Conservation (phyloP, 2,888 invertebrate species). For the Peribatodes rhomboidaria region DNA sequence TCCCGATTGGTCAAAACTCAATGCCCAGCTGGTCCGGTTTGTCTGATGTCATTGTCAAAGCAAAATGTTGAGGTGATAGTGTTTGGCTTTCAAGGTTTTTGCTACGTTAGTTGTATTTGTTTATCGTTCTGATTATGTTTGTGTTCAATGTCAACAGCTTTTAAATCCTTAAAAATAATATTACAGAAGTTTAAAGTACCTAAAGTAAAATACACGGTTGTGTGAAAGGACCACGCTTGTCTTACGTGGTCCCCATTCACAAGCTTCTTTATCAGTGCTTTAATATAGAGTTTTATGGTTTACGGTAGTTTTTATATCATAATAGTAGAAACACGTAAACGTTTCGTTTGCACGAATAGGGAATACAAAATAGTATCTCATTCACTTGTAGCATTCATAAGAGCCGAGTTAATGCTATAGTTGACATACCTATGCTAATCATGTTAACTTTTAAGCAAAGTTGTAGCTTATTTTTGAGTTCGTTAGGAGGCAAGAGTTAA, state of each 20-base stretch:
- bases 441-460: constrained; percentile 13
- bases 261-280: background rate
- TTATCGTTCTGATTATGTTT: constrained; percentile 19
- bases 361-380: constrained; percentile 50
- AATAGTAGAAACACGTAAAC: constrained; percentile 28
- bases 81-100: constrained; percentile 41
- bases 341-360: constrained; percentile 22
- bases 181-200: background rate
- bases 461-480: background rate
- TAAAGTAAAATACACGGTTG: background rate
- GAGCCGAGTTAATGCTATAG: constrained; percentile 40
- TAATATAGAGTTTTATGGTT: constrained; percentile 41
- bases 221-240: constrained; percentile 3
- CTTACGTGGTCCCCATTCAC: background rate
- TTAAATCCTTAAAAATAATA: constrained; percentile 5
- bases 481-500: background rate
- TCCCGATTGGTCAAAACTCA: constrained; percentile 13
- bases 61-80: constrained; percentile 36
- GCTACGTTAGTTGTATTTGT: constrained; percentile 20
- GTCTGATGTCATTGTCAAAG: constrained; percentile 40
- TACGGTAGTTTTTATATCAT: constrained; percentile 4
- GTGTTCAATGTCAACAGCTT: constrained; percentile 8
- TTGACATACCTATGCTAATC: constrained; percentile 39
- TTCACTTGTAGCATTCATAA: constrained; percentile 44
- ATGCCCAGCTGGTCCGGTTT: constrained; percentile 28